These are phyloP conservation scores for Drosophila antonietae DNA, from an alignment of 2,888 invertebrate genomes.

Conservation along the genomic window DNA sequence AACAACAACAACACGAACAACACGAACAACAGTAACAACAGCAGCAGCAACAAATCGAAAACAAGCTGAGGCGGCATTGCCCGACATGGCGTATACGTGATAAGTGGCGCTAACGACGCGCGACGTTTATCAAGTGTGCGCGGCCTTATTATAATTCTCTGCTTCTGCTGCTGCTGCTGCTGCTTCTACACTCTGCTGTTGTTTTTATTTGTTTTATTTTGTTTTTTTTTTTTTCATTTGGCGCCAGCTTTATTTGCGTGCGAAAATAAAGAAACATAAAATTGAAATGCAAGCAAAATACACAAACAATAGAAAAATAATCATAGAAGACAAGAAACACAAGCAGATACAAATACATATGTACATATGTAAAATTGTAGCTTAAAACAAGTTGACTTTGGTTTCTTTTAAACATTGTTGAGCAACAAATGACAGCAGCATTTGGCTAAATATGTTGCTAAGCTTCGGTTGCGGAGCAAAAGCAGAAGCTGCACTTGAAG, in stretches of 20 bases:
- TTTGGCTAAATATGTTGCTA: neutral
- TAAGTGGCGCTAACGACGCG: slow-evolving; percentile 80
- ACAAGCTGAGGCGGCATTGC: slow-evolving; percentile 55
- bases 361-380: slow-evolving; percentile 13
- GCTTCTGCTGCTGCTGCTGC: slow-evolving; percentile 4
- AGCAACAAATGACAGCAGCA: slow-evolving; percentile 1
- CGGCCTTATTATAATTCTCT: slow-evolving; percentile 57
- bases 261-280: slow-evolving; percentile 64
- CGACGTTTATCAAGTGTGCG: slow-evolving; percentile 74
- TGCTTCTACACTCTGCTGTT: slow-evolving; percentile 13
- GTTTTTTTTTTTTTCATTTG: slow-evolving; percentile 61
- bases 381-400: slow-evolving; percentile 10
- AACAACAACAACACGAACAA: neutral
- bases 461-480: neutral
- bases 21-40: slow-evolving; percentile 8
- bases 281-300: slow-evolving; percentile 60
- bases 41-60: slow-evolving; percentile 8
- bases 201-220: slow-evolving; percentile 31
- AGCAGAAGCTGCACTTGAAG: slow-evolving; percentile 7
- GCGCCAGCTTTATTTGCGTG: slow-evolving; percentile 80
- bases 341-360: slow-evolving; percentile 26
- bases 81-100: slow-evolving; percentile 79
- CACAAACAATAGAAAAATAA: slow-evolving; percentile 33
- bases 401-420: neutral
- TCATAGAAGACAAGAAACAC: slow-evolving; percentile 47